Conservation (phyloP, 1,140 invertebrate species). For the Drosophila pruinosa region DNA sequence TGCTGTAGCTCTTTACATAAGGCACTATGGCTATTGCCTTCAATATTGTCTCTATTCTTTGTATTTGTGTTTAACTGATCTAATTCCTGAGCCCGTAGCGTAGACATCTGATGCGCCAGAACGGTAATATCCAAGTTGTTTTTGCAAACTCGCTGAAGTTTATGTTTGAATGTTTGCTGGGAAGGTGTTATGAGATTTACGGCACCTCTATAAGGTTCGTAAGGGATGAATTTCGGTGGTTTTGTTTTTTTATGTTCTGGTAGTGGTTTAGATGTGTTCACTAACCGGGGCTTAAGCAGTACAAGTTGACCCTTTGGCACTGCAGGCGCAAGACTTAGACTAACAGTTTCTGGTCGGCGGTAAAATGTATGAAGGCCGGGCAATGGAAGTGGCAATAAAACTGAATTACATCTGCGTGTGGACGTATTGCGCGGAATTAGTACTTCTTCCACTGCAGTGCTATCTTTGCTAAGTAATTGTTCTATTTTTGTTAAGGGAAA, state of each 20-base stretch:
- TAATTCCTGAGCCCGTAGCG: conserved; percentile 85
- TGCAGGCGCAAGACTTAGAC: conserved; percentile 59
- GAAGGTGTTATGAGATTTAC: conserved; percentile 88
- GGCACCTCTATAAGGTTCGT: conserved; percentile 94
- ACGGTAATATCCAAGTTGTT: conserved; percentile 89
- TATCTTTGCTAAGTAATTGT: conserved; percentile 54
- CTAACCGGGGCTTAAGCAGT: conserved; percentile 64
- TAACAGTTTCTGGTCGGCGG: conserved; percentile 52
- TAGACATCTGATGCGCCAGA: conserved; percentile 87
- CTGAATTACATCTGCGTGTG: neutral
- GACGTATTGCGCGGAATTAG: conserved; percentile 39
- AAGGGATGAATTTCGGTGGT: conserved; percentile 93
- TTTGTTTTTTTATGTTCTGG: conserved; percentile 85
- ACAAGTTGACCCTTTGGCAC: conserved; percentile 75
- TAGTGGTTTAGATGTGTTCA: conserved; percentile 25
- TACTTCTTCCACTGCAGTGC: conserved; percentile 47
- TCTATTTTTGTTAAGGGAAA: conserved; percentile 33
- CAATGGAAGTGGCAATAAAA: conserved; percentile 33
- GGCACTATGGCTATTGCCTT: conserved; percentile 81
- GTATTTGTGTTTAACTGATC: conserved; percentile 31
- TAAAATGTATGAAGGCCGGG: conserved; percentile 73
- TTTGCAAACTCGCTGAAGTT: conserved; percentile 64
- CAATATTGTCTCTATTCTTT: neutral
- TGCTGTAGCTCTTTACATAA: conserved; percentile 40
- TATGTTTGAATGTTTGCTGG: conserved; percentile 22